Conservation (phyloP, 2,888 invertebrate genomes). For the Polymixis lichenea region DNA sequence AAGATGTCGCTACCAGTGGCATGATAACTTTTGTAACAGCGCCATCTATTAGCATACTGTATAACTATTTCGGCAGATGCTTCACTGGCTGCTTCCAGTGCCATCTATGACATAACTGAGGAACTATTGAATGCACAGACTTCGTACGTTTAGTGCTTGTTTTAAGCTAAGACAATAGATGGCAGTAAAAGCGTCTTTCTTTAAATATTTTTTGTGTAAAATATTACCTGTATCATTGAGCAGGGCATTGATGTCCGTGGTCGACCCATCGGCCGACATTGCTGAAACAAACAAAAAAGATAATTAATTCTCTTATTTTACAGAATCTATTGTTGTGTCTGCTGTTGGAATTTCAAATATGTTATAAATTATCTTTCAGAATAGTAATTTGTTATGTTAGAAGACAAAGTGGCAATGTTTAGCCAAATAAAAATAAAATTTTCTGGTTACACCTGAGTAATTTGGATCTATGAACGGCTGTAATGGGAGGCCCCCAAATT, state of each 20-base stretch:
- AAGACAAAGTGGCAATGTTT: background rate
- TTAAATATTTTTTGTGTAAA: background rate
- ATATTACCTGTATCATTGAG: constrained; percentile 91
- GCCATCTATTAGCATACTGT: constrained; percentile 55
- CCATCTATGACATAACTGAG: constrained; percentile 52
- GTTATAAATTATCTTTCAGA: background rate
- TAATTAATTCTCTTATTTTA: constrained; percentile 13
- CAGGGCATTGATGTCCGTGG: constrained; percentile 91
- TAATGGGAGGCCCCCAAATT: background rate
- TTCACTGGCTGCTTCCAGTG: constrained; percentile 19
- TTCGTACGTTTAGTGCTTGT: background rate
- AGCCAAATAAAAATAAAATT: background rate
- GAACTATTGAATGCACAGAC: constrained; percentile 24
- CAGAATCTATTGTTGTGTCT: background rate
- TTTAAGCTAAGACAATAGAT: constrained; percentile 47
- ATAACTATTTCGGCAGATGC: background rate
- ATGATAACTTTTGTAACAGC: constrained; percentile 19
- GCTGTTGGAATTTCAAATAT: background rate
- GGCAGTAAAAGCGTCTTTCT: constrained; percentile 61
- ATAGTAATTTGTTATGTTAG: background rate
- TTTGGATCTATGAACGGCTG: background rate
- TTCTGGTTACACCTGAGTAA: background rate
- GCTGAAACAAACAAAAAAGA: constrained; percentile 87
- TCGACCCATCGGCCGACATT: constrained; percentile 92
- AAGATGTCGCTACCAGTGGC: constrained; percentile 45